phyloP scores from a whole-genome alignment of 2,113 vertebrate genomes.

The Scopus umbretta region DNA sequence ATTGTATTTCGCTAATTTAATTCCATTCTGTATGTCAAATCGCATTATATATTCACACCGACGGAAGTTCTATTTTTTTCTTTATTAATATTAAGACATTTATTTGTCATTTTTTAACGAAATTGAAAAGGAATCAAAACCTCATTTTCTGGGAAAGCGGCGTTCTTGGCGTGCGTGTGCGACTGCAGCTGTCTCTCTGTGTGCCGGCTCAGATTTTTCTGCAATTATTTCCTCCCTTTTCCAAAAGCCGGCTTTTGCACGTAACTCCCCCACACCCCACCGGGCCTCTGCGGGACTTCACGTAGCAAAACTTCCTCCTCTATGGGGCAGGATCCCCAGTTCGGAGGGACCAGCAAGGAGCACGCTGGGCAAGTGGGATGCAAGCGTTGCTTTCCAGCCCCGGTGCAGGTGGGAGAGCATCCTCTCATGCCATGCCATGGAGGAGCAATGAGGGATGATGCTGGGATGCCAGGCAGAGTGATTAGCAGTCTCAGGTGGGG shows the following conservation, averaged over 20 bases:
- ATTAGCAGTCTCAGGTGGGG: neutral
- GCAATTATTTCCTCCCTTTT: neutral
- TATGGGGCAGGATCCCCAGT: rapidly evolving
- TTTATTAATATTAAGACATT: conserved; percentile 62
- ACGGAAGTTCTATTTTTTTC: neutral
- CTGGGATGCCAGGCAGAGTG: neutral
- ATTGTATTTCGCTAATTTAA: conserved; percentile 46
- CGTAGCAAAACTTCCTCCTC: neutral
- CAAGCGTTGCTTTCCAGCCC: neutral
- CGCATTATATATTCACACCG: conserved; percentile 1
- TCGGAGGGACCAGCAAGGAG: neutral
- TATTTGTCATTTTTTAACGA: conserved; percentile 59
- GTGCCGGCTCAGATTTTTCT: neutral
- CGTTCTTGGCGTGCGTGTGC: rapidly evolving
- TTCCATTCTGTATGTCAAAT: conserved; percentile 47
- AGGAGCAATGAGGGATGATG: neutral
- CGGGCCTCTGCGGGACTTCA: rapidly evolving
- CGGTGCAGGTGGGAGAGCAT: too few relatives aligned
- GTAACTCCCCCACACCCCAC: rapidly evolving
- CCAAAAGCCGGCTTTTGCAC: neutral
- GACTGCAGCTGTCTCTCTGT: neutral
- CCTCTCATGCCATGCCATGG: neutral
- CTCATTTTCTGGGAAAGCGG: conserved; percentile 6
- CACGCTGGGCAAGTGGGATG: rapidly evolving
- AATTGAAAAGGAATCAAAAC: conserved; percentile 60